Evolutionary conservation across 1,140 invertebrate species (phyloP), one percentile per base, ranked within the genome.

Genomic region (Plectrocnemia conspersa): DNA sequence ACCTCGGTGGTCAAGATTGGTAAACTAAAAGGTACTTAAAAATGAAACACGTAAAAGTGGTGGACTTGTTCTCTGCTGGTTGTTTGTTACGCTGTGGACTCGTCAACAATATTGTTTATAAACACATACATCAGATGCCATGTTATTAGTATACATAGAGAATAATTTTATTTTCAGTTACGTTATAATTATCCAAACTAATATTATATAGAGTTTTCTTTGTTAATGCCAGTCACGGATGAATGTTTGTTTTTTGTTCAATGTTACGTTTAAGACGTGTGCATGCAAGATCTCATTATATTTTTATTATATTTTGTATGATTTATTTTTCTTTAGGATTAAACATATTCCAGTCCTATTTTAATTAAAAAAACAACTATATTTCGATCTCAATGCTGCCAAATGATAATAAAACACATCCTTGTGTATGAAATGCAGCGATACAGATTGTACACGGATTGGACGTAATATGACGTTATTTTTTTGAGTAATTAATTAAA

Each of bases 331-430:
- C n/a, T n/a, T 22, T 24, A 4, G 11, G 9, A 25, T n/a, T 45
- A 27, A 47, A 29, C 5, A n/a, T n/a, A 5, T 38, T 38, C 15
- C 35, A 38, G 15, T 13, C 15, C 18, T 38, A 15, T 38, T 13
- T 7, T 16, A 16, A 38, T 16, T n/a, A 24, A 15, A 29, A 25
- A 9, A n/a, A 4, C 3, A 21, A 38, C 21, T 50, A 38, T 35
- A 22, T 50, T 45, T 50, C 18, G 47, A 50, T 50, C 47, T 50
- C 47, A 50, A 38, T 50, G 47, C 32, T 50, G 47, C 47, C 47
- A 50, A 50, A 38, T 50, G 47, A 50, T 13, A 38, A 50, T n/a
- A n/a, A 50, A 21, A 47, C 19, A 33, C 16, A 23, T 24, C 27
- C n/a, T n/a, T 18, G 41, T 19, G 13, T 44, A 5, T 44, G 10